phyloP scores from a whole-genome alignment of 1,140 invertebrate genomes.

The Anoplolepis gracilipes region DNA sequence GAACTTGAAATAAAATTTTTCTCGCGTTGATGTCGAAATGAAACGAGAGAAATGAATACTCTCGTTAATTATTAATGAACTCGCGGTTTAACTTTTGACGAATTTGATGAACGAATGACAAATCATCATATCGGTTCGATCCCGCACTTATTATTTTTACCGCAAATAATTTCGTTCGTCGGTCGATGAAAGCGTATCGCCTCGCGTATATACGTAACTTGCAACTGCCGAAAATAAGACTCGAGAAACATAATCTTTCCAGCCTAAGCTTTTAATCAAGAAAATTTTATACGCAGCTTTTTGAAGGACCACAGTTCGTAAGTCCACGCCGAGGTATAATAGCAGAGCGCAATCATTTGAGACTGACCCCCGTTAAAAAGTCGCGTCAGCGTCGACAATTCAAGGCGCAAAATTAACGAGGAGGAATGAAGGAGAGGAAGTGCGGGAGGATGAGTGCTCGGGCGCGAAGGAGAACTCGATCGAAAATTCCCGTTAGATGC shows the following conservation, averaged over 20 bases:
- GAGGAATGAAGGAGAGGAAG: background rate
- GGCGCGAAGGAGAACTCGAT: background rate
- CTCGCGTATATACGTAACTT: slow-evolving; percentile 42
- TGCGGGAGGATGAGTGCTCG: background rate
- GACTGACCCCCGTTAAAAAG: slow-evolving; percentile 63
- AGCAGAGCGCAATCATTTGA: slow-evolving; percentile 45
- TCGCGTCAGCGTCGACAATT: slow-evolving; percentile 48
- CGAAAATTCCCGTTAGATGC: background rate
- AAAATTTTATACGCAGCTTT: slow-evolving; percentile 52
- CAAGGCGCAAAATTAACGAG: slow-evolving; percentile 18
- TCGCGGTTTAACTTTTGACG: slow-evolving; percentile 14
- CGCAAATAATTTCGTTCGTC: background rate
- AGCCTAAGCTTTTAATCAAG: slow-evolving; percentile 61
- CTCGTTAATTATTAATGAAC: slow-evolving; percentile 12
- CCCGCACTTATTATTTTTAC: too few relatives aligned
- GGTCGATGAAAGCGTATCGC: background rate
- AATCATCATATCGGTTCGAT: slow-evolving; percentile 3
- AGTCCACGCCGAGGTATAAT: slow-evolving; percentile 22
- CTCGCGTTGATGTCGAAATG: background rate
- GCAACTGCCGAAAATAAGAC: slow-evolving; percentile 77
- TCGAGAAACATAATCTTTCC: slow-evolving; percentile 78
- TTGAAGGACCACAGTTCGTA: slow-evolving; percentile 2
- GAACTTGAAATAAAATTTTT: background rate
- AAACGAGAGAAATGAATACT: slow-evolving; percentile 6
- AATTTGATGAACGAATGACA: too few relatives aligned